Conservation (phyloP, 2,113 vertebrate species). For the Tinamus guttatus region DNA sequence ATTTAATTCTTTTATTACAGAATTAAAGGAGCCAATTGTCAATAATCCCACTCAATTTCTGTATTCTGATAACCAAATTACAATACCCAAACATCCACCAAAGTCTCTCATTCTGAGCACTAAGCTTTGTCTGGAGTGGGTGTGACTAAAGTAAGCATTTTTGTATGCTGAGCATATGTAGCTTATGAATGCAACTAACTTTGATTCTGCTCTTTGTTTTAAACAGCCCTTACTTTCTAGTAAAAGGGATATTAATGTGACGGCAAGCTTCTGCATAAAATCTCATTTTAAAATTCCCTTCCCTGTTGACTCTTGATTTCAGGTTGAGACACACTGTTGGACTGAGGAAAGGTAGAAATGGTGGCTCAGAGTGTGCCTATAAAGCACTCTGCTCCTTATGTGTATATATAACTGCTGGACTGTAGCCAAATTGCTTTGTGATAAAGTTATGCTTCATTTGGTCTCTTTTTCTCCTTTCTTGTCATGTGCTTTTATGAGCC, state of each 20-base stretch:
- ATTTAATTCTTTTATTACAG: background rate
- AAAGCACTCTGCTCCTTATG: background rate
- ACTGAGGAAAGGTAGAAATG: background rate
- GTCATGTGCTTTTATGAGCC: constrained; percentile 16
- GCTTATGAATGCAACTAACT: background rate
- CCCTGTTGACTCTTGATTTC: constrained; percentile 10
- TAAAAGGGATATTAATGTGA: background rate
- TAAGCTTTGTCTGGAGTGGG: background rate
- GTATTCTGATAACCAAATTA: background rate
- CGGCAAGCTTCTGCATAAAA: background rate
- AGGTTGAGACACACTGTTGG: background rate
- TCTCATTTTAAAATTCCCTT: background rate
- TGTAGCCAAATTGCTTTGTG: constrained; percentile 12
- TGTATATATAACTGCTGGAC: background rate
- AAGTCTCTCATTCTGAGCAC: background rate
- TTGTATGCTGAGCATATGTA: accelerated
- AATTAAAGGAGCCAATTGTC: background rate
- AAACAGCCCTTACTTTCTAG: background rate
- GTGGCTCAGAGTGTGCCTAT: background rate
- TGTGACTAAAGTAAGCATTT: background rate
- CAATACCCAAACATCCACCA: background rate
- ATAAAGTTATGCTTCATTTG: constrained; percentile 48
- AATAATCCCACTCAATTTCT: background rate
- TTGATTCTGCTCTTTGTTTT: background rate
- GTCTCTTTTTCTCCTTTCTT: constrained; percentile 13